Evolutionary conservation across 2,888 invertebrate species (phyloP).

Genomic region (Sarcophaga carnaria): DNA sequence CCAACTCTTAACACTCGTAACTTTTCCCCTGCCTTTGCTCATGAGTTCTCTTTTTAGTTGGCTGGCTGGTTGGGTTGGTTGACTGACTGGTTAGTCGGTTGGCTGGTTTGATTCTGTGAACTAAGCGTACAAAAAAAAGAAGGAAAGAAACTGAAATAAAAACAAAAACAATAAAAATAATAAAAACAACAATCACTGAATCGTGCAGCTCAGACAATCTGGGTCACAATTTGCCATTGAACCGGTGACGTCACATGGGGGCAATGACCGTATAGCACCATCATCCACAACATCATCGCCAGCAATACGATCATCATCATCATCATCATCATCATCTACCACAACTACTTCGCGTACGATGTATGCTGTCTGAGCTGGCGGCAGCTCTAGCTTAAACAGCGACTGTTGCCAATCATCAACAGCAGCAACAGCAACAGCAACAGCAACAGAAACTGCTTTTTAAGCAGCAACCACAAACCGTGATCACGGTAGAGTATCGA

Average conservation of each 20-base stretch:
- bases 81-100: constrained; percentile 19
- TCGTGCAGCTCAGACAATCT: constrained; percentile 81
- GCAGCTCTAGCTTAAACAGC: not conserved
- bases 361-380: not conserved
- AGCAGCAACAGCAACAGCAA: constrained; percentile 67
- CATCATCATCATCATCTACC: not conserved
- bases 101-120: constrained; percentile 46
- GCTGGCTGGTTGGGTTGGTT: not conserved
- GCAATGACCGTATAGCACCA: constrained; percentile 77
- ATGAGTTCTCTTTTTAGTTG: not conserved
- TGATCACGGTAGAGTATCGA: constrained; percentile 77
- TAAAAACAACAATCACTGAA: constrained; percentile 62
- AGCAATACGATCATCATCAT: constrained; percentile 30
- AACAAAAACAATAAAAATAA: constrained; percentile 46
- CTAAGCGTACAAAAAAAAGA: constrained; percentile 23
- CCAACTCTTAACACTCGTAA: constrained; percentile 36
- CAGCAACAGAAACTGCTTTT: constrained; percentile 57
- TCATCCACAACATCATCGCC: constrained; percentile 72
- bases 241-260: constrained; percentile 82
- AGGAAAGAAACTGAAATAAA: constrained; percentile 12
- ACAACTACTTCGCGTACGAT: constrained; percentile 1
- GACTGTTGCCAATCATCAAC: not conserved
- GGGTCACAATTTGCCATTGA: constrained; percentile 83
- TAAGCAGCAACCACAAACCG: constrained; percentile 71
- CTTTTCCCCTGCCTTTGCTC: constrained; percentile 23